Conservation (phyloP, 1,140 invertebrate genomes). For the Doryteuthis pealeii region DNA sequence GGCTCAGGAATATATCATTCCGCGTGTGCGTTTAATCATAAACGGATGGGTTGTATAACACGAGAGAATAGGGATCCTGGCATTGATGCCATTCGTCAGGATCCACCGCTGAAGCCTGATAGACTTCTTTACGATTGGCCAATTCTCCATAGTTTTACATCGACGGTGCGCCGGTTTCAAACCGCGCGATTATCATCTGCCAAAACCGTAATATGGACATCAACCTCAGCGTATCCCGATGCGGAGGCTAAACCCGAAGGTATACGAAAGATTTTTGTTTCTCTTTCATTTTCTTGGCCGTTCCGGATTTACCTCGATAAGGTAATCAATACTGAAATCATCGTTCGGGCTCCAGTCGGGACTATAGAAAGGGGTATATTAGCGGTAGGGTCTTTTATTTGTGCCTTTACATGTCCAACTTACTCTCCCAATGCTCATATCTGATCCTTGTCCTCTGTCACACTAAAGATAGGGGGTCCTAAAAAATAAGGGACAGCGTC, state of each 20-base stretch:
- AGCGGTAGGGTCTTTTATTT: slow-evolving; percentile 44
- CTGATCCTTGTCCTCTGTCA: slow-evolving; percentile 72
- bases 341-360: slow-evolving; percentile 67
- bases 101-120: slow-evolving; percentile 80
- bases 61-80: slow-evolving; percentile 79
- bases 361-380: slow-evolving; percentile 77
- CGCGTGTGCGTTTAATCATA: slow-evolving; percentile 64
- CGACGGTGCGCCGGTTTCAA: slow-evolving; percentile 70
- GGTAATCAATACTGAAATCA: slow-evolving; percentile 57
- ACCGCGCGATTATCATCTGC: slow-evolving; percentile 88
- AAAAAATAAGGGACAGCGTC: slow-evolving; percentile 36
- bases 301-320: slow-evolving; percentile 52
- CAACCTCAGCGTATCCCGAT: slow-evolving; percentile 31
- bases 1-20: slow-evolving; percentile 84
- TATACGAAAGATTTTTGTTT: slow-evolving; percentile 37
- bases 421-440: slow-evolving; percentile 65
- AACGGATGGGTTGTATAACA: slow-evolving; percentile 48
- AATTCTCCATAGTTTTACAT: slow-evolving; percentile 80
- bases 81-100: slow-evolving; percentile 80
- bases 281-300: slow-evolving; percentile 51
- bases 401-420: slow-evolving; percentile 77
- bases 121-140: slow-evolving; percentile 88
- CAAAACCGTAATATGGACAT: slow-evolving; percentile 61
- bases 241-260: slow-evolving; percentile 42
- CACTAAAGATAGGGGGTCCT: slow-evolving; percentile 74